Evolutionary conservation across 2,888 invertebrate genomes (phyloP), one percentile per base, ranked within the genome.

Genomic region (Alviniconcha strummeri): DNA sequence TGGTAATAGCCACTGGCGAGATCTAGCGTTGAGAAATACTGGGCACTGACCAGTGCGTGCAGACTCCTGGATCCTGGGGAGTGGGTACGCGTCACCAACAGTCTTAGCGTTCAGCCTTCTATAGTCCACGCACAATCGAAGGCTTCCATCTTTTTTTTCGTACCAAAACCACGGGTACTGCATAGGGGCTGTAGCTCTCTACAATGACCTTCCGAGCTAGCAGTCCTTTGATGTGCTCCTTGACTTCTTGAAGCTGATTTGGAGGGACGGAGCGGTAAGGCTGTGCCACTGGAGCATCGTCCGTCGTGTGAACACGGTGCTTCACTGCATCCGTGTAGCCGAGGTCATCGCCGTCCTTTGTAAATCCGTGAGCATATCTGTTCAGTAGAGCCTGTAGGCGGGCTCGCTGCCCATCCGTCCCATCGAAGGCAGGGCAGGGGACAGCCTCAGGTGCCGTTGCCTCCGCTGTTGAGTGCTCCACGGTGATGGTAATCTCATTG

Each of bases 301-400:
- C 79, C 55, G 56, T 60, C 4, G 60, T 19, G 56, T 36, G n/a
- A n/a, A 79, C 57, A 17, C 60, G 79, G 57, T 79, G 79, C 19
- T 79, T 57, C 57, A 79, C 60, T 17, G 79, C 79, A 79, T 79
- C 79, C 56, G 60, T 60, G 64, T 17, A 79, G 55, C 81, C 81
- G 15, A 72, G 56, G 60, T 81, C 81, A 57, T 81, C 55, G 11
- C 52, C 72, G 5, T 71, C 55, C 71, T 81, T 52, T 13, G 71
- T n/a, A 19, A 81, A 81, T 54, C 55, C 19, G 56, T 36, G 15
- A 19, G 55, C 56, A 56, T 81, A 17, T 72, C 55, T 81, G 56
- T 71, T 19, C n/a, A 72, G 72, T n/a, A 81, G 15, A 15, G 1
- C 64, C 15, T 64, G 9, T 9, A 64, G 64, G 9, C 15, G 64